Evolutionary conservation across 2,888 invertebrate genomes (phyloP), one percentile per base, ranked within the genome.

Genomic region (Hyposoter didymator): DNA sequence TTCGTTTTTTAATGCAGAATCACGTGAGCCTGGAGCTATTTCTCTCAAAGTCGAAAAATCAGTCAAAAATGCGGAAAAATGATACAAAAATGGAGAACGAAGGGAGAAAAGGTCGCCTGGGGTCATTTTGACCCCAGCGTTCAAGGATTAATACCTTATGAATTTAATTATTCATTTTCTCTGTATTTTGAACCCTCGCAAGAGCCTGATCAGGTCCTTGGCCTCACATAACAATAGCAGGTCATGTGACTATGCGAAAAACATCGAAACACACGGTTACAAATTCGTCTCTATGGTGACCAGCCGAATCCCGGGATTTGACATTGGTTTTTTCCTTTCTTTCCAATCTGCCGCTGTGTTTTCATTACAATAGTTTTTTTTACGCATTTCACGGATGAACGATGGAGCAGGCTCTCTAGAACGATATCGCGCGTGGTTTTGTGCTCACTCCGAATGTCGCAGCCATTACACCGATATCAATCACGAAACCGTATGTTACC

Each of bases 391-490:
- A 19, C 32, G n/a, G 32, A 47, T 49, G 52, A 59, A 62, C 67
- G 47, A 22, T 28, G 35, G 52, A 10, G n/a, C n/a, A n/a, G 32
- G 52, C 32, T 52, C 52, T 35, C 39, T 67, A 59, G 47, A 49
- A 35, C 22, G 49, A 67, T 43, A 64, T 74, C 73, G 49, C 62
- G 76, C 73, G 49, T 69, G 76, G 84, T 84, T 84, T 84, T 73
- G 78, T 78, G 73, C 80, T 78, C 69, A 32, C 73, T 55, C 79
- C 62, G 62, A 59, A 64, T 64, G 76, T 67, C 47, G 45, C 76
- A 47, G 59, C 69, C 84, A 78, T 84, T 84, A 84, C 81, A 81
- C 67, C 59, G 78, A 81, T 84, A 84, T 84, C 84, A 76, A 84
- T 84, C 78, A 84, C 75, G 55, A 80, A 49, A 72, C 80, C 55